phyloP scores from a whole-genome alignment of 2,113 vertebrate genomes.

The Sturnira hondurensis region DNA sequence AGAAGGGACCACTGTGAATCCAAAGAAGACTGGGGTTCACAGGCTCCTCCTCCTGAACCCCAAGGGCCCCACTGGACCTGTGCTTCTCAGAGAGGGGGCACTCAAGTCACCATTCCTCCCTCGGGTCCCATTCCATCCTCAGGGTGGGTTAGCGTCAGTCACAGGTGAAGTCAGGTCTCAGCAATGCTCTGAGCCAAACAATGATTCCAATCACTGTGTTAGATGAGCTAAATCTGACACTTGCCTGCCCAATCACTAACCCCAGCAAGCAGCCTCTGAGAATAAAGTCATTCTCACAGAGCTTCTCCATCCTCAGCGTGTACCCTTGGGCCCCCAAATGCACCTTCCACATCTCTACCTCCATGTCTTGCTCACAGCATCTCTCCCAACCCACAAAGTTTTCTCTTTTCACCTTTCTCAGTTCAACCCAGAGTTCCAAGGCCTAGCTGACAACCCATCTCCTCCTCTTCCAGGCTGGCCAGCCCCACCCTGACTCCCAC shows the following conservation, averaged over 20 bases:
- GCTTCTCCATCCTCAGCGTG: background rate
- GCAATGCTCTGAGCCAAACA: background rate
- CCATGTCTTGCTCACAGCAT: background rate
- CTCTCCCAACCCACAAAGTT: background rate
- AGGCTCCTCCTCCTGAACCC: background rate
- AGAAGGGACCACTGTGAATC: background rate
- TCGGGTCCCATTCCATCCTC: background rate
- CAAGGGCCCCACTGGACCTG: background rate
- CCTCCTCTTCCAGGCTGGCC: background rate
- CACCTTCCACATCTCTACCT: background rate
- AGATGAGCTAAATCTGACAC: background rate
- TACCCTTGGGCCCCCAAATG: background rate
- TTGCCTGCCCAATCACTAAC: background rate
- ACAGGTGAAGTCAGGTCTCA: background rate
- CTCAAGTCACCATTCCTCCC: no score
- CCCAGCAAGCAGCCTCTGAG: background rate
- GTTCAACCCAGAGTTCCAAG: background rate
- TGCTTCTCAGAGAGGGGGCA: background rate
- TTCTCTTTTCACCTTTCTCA: background rate
- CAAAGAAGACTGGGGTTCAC: background rate
- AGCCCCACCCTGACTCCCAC: background rate
- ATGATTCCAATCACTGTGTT: background rate
- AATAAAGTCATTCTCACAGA: background rate
- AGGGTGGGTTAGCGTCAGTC: fast-evolving
- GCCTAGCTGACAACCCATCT: no score